Conservation (phyloP, 2,113 vertebrate species). For the Patagioenas fasciata region DNA sequence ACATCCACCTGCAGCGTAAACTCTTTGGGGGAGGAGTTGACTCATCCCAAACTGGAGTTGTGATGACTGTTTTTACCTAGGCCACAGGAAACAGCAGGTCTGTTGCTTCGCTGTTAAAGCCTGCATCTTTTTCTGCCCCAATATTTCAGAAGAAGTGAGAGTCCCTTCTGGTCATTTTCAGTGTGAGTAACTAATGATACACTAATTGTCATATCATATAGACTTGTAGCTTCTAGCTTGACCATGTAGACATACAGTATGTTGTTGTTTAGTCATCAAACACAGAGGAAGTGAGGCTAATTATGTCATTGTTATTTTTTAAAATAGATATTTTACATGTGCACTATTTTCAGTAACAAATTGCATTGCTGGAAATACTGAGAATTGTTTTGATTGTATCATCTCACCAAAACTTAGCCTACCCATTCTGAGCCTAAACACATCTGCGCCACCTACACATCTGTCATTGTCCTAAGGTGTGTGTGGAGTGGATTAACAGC, state of each 20-base stretch:
- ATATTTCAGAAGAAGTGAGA: not conserved
- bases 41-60: not conserved
- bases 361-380: not conserved
- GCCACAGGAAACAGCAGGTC: not conserved
- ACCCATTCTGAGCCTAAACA: not conserved
- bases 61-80: not conserved
- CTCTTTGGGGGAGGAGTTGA: not conserved
- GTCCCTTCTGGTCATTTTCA: not conserved
- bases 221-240: not conserved
- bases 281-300: conserved; percentile 9
- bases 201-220: not conserved
- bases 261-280: not conserved
- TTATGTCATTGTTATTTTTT: not conserved
- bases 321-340: not conserved
- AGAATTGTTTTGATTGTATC: not conserved
- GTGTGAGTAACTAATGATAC: not conserved
- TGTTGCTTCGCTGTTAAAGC: not conserved
- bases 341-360: not conserved
- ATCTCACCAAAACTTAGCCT: not conserved
- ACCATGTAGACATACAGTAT: not conserved
- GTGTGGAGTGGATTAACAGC: not conserved
- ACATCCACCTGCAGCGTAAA: accelerated
- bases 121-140: not conserved
- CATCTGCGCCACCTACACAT: not conserved
- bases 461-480: not conserved